phyloP scores from a whole-genome alignment of 2,888 invertebrate genomes.

The Sesamia inferens region DNA sequence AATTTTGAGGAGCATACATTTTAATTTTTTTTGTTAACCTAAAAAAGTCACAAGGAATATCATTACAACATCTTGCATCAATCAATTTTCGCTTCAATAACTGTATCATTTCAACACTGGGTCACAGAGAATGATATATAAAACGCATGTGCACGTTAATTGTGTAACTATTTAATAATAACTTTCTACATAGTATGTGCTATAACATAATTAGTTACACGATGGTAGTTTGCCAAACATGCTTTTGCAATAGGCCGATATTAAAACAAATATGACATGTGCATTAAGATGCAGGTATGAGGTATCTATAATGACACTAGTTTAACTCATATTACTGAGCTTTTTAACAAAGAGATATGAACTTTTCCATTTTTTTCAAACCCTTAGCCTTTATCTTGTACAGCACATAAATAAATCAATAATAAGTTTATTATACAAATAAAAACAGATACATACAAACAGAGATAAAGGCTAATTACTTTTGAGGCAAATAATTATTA shows the following conservation, averaged over 20 bases:
- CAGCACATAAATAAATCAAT: not conserved
- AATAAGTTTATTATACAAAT: not conserved
- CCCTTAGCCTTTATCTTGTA: not conserved
- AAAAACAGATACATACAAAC: not conserved
- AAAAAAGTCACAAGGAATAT: conserved; percentile 48
- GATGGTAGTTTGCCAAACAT: conserved; percentile 48
- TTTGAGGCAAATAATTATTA: no score
- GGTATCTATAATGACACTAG: not conserved
- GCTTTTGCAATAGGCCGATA: conserved; percentile 36
- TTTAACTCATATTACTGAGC: not conserved
- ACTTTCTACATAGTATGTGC: conserved; percentile 15
- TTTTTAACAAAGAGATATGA: not conserved
- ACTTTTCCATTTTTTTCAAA: not conserved
- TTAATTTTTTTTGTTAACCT: conserved; percentile 53
- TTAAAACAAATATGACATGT: conserved; percentile 20
- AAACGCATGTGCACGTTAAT: conserved; percentile 15
- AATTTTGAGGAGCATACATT: not conserved
- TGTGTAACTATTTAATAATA: conserved; percentile 49
- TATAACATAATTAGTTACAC: conserved; percentile 39
- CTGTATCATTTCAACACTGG: conserved; percentile 42
- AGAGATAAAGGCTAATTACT: no score
- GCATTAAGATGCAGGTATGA: not conserved
- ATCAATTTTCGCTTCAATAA: conserved; percentile 50
- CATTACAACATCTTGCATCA: conserved; percentile 59
- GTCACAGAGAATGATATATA: conserved; percentile 7